Percentiles rank a stretch among this genome's conserved stretches.
Conservation (phyloP, 1,140 invertebrate genomes). For the Araneus ventricosus region DNA sequence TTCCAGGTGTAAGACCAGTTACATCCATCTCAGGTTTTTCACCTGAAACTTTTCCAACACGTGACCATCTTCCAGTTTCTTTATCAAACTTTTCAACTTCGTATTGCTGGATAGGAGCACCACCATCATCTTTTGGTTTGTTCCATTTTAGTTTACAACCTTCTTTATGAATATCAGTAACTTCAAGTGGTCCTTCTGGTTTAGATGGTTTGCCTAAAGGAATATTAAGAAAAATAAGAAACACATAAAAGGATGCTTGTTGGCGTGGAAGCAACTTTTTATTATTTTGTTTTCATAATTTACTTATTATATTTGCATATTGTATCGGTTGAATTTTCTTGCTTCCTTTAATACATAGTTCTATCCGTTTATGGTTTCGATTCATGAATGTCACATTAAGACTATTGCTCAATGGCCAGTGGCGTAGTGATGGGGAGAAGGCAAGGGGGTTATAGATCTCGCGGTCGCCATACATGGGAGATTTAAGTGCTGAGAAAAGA, state of each 20-base stretch:
- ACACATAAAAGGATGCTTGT: not conserved
- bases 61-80: constrained; percentile 95
- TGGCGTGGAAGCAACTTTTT: too few relatives aligned
- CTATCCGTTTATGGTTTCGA: too few relatives aligned
- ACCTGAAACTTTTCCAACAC: constrained; percentile 89
- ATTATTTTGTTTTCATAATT: too few relatives aligned
- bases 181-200: constrained; percentile 94
- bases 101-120: constrained; percentile 95
- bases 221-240: constrained; percentile 45
- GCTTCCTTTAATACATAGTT: too few relatives aligned
- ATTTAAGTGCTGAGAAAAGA: too few relatives aligned
- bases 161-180: constrained; percentile 91
- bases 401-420: too few relatives aligned
- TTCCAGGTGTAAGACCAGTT: constrained; percentile 94
- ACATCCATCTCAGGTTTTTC: constrained; percentile 91
- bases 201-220: constrained; percentile 83
- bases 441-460: too few relatives aligned
- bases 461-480: too few relatives aligned
- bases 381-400: too few relatives aligned
- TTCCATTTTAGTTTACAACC: constrained; percentile 92
- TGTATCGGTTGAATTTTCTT: too few relatives aligned
- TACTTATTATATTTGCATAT: too few relatives aligned
- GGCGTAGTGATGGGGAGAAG: too few relatives aligned
- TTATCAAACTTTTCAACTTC: constrained; percentile 98
- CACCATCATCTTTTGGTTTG: constrained; percentile 96